Evolutionary conservation across 2,888 invertebrate species (phyloP), one percentile per base, ranked within the genome.

Genomic region (Cantharis rustica): DNA sequence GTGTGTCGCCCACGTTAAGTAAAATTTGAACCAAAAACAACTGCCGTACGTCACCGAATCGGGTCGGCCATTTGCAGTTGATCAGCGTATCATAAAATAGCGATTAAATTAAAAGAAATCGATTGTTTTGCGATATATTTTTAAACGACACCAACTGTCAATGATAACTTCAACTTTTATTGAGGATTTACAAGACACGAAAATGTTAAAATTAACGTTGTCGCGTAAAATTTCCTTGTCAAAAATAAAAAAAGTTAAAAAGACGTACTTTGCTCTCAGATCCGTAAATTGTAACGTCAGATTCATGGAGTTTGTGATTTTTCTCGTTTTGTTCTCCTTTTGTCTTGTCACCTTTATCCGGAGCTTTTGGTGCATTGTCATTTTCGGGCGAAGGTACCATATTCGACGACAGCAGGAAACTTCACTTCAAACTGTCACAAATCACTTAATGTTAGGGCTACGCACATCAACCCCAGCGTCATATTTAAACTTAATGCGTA

Each of bases 321-420:
- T 90, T 87, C 83, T 88, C 88, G 82, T 87, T 87, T 82, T 88
- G 88, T 83, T 89, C 87, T 81, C 88, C 86, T 87, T 89, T 90
- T 75, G 89, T 87, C 85, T 90, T 91, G 83, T 91, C 86, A 80
- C 80, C 86, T 92, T 93, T 93, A 89, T 93, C 93, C 84, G 93
- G 93, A 86, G 93, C 93, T 90, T 93, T 93, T 81, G 93, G 93
- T 90, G 93, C 92, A 90, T 91, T 92, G 90, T 93, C 93, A 90
- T 93, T 92, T 89, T 93, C 93, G 89, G 93, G 93, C 89, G 93
- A 92, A 90, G 93, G 93, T 91, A 93, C 93, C 94, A 94, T 94
- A 90, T 92, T 92, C 78, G 69, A 78, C 75, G 69, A 68, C 75
- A 72, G 68, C 68, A 68, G 73, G 61, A 66, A 75, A 75, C 75